Conservation (phyloP, 2,888 invertebrate species). For the Tryphoninae sp. region DNA sequence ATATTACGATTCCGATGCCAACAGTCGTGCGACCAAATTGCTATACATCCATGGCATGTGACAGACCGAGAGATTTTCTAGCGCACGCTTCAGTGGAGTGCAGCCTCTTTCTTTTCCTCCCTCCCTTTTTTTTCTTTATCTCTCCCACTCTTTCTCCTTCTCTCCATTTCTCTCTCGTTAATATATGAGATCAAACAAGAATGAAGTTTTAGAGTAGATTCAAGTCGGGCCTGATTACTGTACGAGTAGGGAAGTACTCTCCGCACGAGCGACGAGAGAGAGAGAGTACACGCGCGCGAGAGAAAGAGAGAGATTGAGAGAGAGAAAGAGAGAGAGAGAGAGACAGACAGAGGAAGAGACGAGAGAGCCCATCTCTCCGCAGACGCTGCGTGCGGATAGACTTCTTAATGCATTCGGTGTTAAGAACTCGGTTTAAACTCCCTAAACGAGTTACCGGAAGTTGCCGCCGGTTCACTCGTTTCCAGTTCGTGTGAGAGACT, state of each 20-base stretch:
- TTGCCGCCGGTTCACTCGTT: slow-evolving; percentile 63
- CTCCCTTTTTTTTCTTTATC: too few species aligned
- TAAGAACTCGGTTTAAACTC: slow-evolving; percentile 73
- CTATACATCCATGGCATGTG: slow-evolving; percentile 25
- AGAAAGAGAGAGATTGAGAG: background rate
- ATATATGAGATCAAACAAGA: slow-evolving; percentile 73
- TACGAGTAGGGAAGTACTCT: slow-evolving; percentile 41
- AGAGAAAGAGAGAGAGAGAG: background rate
- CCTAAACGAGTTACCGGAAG: slow-evolving; percentile 74
- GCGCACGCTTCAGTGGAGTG: slow-evolving; percentile 42
- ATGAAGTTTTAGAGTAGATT: slow-evolving; percentile 76
- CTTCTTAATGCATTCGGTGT: slow-evolving; percentile 74
- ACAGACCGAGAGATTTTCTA: slow-evolving; percentile 37
- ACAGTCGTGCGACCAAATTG: slow-evolving; percentile 41
- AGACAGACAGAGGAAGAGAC: background rate
- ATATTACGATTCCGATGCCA: slow-evolving; percentile 35
- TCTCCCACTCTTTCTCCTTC: background rate
- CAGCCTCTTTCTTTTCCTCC: slow-evolving; percentile 30
- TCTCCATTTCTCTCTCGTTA: slow-evolving; percentile 51
- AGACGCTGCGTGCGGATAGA: slow-evolving; percentile 68
- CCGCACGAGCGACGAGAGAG: slow-evolving; percentile 38
- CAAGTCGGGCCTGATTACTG: slow-evolving; percentile 66
- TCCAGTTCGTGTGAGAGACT: slow-evolving; percentile 20
- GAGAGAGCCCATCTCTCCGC: slow-evolving; percentile 30
- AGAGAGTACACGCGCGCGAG: background rate